Conservation (phyloP, 2,888 invertebrate species). For the Seira ritae region DNA sequence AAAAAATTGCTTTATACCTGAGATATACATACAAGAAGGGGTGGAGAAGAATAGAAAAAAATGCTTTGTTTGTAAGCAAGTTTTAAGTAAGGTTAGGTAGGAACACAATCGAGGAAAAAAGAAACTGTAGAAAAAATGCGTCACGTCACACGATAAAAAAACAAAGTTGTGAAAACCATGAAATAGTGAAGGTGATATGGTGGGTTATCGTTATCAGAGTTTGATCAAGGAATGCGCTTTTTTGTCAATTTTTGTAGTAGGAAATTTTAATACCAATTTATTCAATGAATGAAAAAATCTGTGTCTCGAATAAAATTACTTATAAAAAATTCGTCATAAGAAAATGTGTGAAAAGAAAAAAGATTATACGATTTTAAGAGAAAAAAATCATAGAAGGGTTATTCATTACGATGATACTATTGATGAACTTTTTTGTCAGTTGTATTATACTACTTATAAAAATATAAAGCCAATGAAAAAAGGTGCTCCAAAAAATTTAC, state of each 20-base stretch:
- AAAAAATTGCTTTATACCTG: conserved; percentile 16
- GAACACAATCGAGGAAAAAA: conserved; percentile 9
- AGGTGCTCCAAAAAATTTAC: conserved; percentile 17
- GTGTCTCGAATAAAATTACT: too few relatives aligned
- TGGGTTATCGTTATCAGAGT: too few relatives aligned
- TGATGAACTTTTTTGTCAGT: background rate
- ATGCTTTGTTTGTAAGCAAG: conserved; percentile 6
- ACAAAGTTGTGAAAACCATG: too few relatives aligned
- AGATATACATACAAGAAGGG: conserved; percentile 7
- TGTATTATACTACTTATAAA: background rate
- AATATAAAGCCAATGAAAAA: conserved; percentile 10
- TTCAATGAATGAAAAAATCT: too few relatives aligned
- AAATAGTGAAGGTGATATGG: too few relatives aligned
- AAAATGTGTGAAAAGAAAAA: background rate
- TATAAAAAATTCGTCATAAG: too few relatives aligned
- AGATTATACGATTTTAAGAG: too few relatives aligned
- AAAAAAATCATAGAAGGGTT: background rate
- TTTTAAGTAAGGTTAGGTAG: conserved; percentile 1
- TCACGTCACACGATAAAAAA: background rate
- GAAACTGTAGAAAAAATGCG: background rate
- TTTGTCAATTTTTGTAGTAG: conserved; percentile 7
- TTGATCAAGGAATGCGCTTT: conserved; percentile 9
- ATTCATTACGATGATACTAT: too few relatives aligned
- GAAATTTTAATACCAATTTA: background rate
- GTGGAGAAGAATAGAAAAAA: background rate